Percentiles rank a stretch among this genome's conserved stretches.
Conservation (phyloP, 2,888 invertebrate species). For the Eupithecia exiguata region DNA sequence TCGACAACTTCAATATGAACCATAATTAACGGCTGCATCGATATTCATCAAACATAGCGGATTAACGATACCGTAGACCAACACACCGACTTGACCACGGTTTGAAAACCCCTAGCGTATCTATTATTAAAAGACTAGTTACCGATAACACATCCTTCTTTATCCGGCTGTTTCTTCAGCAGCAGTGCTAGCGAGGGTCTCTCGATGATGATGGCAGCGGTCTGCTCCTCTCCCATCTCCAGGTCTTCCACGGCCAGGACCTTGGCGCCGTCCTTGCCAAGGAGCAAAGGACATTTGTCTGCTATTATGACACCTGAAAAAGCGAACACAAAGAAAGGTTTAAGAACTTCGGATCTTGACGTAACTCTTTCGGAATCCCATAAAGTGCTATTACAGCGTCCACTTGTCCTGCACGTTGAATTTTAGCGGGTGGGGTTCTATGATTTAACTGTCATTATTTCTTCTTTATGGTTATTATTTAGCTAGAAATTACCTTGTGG, state of each 20-base stretch:
- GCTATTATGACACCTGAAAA: conserved; percentile 69
- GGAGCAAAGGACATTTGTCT: conserved; percentile 74
- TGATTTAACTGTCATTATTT: background rate
- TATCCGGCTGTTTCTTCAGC: conserved; percentile 70
- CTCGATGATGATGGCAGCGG: conserved; percentile 63
- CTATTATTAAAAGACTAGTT: background rate
- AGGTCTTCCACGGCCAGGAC: conserved; percentile 69
- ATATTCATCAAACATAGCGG: background rate
- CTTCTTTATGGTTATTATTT: background rate
- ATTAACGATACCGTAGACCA: background rate
- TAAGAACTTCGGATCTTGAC: background rate
- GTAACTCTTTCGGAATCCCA: background rate
- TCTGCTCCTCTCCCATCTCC: conserved; percentile 59
- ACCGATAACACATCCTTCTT: conserved; percentile 74
- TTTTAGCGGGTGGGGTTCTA: no score
- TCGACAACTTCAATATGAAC: background rate
- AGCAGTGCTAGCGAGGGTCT: conserved; percentile 71
- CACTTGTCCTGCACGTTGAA: background rate
- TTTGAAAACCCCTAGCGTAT: background rate
- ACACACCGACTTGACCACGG: background rate
- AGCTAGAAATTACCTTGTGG: conserved; percentile 57
- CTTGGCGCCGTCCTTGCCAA: conserved; percentile 65
- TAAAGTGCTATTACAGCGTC: background rate
- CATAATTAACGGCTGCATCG: no score
- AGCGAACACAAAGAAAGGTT: background rate